These are phyloP conservation scores for Dynastes maya DNA, from an alignment of 2,888 invertebrate species.

Conservation along the genomic window DNA sequence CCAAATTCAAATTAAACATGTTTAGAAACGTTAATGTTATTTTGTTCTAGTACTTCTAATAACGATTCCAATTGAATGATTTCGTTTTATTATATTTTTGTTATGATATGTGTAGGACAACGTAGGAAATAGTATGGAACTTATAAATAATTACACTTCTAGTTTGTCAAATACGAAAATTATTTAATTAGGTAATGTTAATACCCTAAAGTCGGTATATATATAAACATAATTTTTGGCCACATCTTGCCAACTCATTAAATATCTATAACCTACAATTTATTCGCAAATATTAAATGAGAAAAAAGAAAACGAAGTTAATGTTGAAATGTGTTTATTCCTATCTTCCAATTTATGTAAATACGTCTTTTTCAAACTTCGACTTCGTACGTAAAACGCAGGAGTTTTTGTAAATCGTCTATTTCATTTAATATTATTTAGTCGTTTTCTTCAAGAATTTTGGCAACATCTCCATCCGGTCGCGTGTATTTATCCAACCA, in stretches of 20 bases:
- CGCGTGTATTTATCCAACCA: conserved; percentile 15
- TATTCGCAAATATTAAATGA: not conserved
- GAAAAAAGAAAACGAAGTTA: not conserved
- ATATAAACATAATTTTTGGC: conserved; percentile 15
- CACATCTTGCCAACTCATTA: conserved; percentile 29
- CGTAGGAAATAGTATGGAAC: not conserved
- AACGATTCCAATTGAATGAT: conserved; percentile 8
- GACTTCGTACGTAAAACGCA: conserved; percentile 9
- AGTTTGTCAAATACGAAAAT: too few species aligned
- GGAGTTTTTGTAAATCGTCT: not conserved
- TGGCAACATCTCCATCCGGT: conserved; percentile 43
- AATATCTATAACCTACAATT: not conserved
- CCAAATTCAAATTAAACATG: too few species aligned
- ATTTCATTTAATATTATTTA: conserved; percentile 35
- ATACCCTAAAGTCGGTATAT: not conserved
- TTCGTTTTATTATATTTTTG: not conserved
- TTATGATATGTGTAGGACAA: not conserved
- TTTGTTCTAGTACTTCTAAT: conserved; percentile 17
- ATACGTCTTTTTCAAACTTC: not conserved
- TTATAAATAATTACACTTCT: too few species aligned
- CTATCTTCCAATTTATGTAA: not conserved
- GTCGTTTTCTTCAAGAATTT: conserved; percentile 34
- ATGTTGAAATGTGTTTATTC: not conserved
- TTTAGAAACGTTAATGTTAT: not conserved
- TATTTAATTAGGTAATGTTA: not conserved